Base-by-base conservation (phyloP, 1,140 invertebrate genomes). In the Cardiocondyla obscurior region DNA sequence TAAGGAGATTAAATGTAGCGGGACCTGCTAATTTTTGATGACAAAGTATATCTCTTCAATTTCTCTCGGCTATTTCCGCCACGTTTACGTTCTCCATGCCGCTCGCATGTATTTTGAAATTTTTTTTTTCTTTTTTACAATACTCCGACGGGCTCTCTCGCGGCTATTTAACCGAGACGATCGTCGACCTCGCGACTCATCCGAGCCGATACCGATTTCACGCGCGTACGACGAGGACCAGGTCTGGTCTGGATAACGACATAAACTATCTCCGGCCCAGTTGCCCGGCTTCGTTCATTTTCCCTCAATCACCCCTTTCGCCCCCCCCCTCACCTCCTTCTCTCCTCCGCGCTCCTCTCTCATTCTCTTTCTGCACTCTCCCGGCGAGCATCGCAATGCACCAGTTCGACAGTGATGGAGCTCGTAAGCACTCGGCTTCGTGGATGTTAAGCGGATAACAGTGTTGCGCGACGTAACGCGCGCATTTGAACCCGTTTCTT, bases 401-500 rank as follows among this genome's bases (percentile, higher is more conserved):
- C 3, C 30, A 28, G 57, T 39, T 28, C 36, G 60, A 81, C 76
- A 58, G 22, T 73, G 77, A 81, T 58, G 51, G 39, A 58, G 28
- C 67, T 58, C 77, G 19, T 81, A 81, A 73, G 7, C 70, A 79
- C 42, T 69, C 76, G 39, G 28, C 39, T 58, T 60, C 19, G 28
- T 42, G 51, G 67, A 81, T 81, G 67, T 81, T 73, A 72, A 81
- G 67, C 53, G 64, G 10, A 70, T 81, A 81, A 53, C 51, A 49
- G 51, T 70, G 46, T 36, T 70, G 73, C 36, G 49, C 53, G 30
- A 81, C 51, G 65, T 57, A 77, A 77, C 77, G 28, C 77, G 36
- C 62, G 19, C 39, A 57, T 81, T 81, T 81, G 53, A 81, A 58
- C 77, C 36, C 77, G 77, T 81, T 67, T 73, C 51, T 81, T 81